A percentile compares a stretch with the other conserved stretches of the same genome.
Evolutionary conservation across 2,888 invertebrate species (phyloP).

Genomic region (Panopea generosa): DNA sequence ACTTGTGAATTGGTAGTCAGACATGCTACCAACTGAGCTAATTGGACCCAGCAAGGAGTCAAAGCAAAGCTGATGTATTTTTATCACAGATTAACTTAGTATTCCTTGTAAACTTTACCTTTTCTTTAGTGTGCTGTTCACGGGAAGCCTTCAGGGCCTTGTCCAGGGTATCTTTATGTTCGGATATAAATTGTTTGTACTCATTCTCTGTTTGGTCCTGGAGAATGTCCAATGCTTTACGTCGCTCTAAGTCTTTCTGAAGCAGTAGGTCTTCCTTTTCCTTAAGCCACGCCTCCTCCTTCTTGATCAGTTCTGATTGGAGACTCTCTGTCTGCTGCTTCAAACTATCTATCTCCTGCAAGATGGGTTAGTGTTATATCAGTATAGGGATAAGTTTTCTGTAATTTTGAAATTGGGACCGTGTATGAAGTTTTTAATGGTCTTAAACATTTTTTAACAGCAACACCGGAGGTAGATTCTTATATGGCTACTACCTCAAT

Average conservation of each 20-base stretch:
- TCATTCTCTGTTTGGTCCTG: constrained; percentile 74
- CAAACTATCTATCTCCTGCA: constrained; percentile 69
- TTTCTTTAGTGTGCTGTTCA: constrained; percentile 72
- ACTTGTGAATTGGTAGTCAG: no score
- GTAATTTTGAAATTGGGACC: neutral
- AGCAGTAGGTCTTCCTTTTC: constrained; percentile 65
- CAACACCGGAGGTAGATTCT: no score
- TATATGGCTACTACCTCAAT: no score
- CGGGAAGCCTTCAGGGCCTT: constrained; percentile 73
- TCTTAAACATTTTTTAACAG: no score
- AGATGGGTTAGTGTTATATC: neutral
- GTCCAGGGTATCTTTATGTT: constrained; percentile 77
- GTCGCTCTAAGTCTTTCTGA: constrained; percentile 71
- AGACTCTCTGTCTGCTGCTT: constrained; percentile 55
- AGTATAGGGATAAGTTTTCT: neutral
- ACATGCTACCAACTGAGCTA: no score
- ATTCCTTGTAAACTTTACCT: no score
- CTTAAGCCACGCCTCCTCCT: constrained; percentile 60
- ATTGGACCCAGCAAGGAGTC: no score
- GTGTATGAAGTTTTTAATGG: no score
- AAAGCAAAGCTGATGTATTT: no score
- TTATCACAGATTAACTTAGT: no score
- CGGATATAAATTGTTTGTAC: constrained; percentile 72
- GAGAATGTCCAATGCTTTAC: constrained; percentile 59
- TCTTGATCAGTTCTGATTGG: constrained; percentile 56